phyloP scores from a whole-genome alignment of 2,113 vertebrate genomes.

The Coregonus clupeaformis region DNA sequence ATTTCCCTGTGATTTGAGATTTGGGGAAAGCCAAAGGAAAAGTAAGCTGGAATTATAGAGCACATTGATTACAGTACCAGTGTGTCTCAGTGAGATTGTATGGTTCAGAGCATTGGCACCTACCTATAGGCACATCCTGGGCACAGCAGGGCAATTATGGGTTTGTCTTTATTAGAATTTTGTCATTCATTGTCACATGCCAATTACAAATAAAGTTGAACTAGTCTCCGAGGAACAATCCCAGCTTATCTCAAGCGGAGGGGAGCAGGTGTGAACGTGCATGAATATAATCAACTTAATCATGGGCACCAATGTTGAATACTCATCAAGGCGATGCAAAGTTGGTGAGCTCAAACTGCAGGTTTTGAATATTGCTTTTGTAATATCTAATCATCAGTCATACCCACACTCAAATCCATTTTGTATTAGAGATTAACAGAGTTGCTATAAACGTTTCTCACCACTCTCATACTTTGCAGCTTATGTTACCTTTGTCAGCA shows the following conservation, averaged over 20 bases:
- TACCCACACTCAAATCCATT: not conserved
- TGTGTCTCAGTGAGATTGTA: not conserved
- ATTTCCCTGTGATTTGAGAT: constrained; percentile 10
- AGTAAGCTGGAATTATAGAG: not conserved
- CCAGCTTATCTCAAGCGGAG: constrained; percentile 33
- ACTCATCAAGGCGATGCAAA: constrained; percentile 34
- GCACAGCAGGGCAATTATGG: constrained; percentile 15
- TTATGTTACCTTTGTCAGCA: no score
- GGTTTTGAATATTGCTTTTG: constrained; percentile 7
- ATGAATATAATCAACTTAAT: constrained; percentile 57
- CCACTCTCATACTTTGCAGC: not conserved
- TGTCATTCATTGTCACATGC: constrained; percentile 24
- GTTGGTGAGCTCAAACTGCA: constrained; percentile 12
- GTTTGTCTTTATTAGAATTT: constrained; percentile 20
- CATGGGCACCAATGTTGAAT: constrained; percentile 34
- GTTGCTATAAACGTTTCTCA: not conserved
- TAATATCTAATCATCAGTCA: not conserved
- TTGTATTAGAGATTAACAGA: not conserved
- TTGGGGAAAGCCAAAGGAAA: not conserved
- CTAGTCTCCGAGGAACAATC: constrained; percentile 42
- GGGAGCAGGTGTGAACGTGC: constrained; percentile 56
- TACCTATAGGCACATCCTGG: not conserved
- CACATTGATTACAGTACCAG: not conserved
- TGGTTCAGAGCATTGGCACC: not conserved
- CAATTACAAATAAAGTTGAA: constrained; percentile 28